Evolutionary conservation across 2,888 invertebrate species (phyloP).

Genomic region (Drosophila ochracea): DNA sequence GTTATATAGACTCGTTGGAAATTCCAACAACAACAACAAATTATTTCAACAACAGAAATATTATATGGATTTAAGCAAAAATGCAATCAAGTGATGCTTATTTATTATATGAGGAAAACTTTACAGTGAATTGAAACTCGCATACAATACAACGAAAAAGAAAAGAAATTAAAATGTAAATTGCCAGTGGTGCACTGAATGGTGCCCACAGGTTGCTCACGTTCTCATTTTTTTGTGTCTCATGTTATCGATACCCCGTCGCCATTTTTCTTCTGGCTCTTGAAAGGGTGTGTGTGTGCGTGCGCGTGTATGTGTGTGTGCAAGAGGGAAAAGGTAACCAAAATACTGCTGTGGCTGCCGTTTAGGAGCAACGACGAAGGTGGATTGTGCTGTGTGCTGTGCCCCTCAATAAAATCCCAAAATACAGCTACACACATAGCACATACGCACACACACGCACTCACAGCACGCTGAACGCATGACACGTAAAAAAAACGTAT

Average conservation of each 20-base stretch:
- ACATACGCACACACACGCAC: slow-evolving; percentile 15
- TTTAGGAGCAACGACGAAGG: slow-evolving; percentile 34
- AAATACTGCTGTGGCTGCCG: slow-evolving; percentile 67
- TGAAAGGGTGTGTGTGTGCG: slow-evolving; percentile 63
- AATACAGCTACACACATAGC: slow-evolving; percentile 32
- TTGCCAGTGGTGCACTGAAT: slow-evolving; percentile 1
- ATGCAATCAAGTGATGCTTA: slow-evolving; percentile 7
- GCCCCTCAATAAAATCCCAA: slow-evolving; percentile 54
- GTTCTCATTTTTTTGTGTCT: slow-evolving; percentile 49
- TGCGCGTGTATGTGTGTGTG: slow-evolving; percentile 37
- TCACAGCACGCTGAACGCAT: slow-evolving; percentile 37
- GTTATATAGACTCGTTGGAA: slow-evolving; percentile 66
- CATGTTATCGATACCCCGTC: slow-evolving; percentile 80
- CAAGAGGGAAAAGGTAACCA: slow-evolving; percentile 70
- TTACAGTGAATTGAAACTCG: neutral
- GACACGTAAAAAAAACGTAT: slow-evolving; percentile 47
- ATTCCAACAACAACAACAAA: slow-evolving; percentile 69
- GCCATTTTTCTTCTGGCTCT: slow-evolving; percentile 80
- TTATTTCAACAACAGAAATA: slow-evolving; percentile 62
- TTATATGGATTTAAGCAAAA: slow-evolving; percentile 39
- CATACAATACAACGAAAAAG: neutral
- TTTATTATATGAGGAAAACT: neutral
- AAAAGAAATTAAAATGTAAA: neutral
- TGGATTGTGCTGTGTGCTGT: slow-evolving; percentile 31
- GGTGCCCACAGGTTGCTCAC: slow-evolving; percentile 68